Base-by-base conservation (phyloP, 2,113 vertebrate genomes). In the Leptobrachium ailaonicum region DNA sequence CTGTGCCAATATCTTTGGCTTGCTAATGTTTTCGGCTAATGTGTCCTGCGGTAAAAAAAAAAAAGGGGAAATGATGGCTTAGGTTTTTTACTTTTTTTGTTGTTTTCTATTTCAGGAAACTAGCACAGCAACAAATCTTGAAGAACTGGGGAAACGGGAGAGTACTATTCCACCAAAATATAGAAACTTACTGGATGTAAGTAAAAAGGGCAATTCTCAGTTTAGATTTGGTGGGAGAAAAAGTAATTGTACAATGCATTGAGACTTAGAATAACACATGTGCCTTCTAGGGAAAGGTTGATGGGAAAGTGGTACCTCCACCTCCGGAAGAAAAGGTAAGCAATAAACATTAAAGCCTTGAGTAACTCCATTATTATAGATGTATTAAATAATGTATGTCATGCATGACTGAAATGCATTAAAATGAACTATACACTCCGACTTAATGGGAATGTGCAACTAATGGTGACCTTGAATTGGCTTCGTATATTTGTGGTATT, bases 161-260 rank as follows among this genome's bases (percentile, higher is more conserved):
- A 72, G 83, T 41, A 87, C 90, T 71, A 89, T 93, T 41, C 93
- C 93, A 79, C 93, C 90, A 77, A 83, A 88, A 54, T 94, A 94
- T 0, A 86, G 91, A 56, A 85, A 91, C 68, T 74, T 92, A 72
- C 47, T 92, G 80, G 86, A 87, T 83, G 92, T 94, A 82, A 88
- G 91, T 88, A 67, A 81, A 77, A 70, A 73, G 32, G 13, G 54
- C 2, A 47, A 9, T n/a, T 44, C 32, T 14, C 47, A 50, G 0
- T 32, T 32, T 32, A 32, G 20, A 32, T 32, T 32, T 32, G 20
- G 20, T 32, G 20, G 20, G 20, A 32, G 20, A 1, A 32, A 32
- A 32, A 32, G 20, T 32, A 32, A 32, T 32, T 32, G 20, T 32
- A 32, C 20, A 32, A 32, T 32, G 20, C 20, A 32, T 32, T 32